These are phyloP conservation scores for Napeogenes sylphis DNA, from an alignment of 2,888 invertebrate genomes.

Conservation along the genomic window DNA sequence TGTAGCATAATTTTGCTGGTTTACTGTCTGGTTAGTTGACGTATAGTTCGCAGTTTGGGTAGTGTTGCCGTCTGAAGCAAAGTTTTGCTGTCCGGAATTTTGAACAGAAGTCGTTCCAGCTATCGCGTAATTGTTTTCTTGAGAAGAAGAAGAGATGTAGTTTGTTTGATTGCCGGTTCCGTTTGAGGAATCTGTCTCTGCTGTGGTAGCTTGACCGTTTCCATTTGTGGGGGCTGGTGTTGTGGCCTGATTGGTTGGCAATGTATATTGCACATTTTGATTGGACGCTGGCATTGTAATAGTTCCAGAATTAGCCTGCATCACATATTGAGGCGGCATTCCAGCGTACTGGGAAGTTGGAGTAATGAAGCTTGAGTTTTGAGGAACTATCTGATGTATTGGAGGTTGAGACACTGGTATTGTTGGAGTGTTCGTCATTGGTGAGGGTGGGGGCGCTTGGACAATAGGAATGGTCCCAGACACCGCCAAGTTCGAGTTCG, in stretches of 20 bases:
- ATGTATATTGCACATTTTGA: slow-evolving; percentile 57
- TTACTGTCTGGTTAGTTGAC: slow-evolving; percentile 46
- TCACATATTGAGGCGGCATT: slow-evolving; percentile 64
- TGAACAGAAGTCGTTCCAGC: slow-evolving; percentile 44
- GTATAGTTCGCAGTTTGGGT: slow-evolving; percentile 50
- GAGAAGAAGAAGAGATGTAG: slow-evolving; percentile 68
- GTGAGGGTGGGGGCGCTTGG: slow-evolving; percentile 59
- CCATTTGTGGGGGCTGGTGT: slow-evolving; percentile 48
- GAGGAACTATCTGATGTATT: slow-evolving; percentile 59
- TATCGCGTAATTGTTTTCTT: slow-evolving; percentile 56
- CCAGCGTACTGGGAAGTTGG: slow-evolving; percentile 62
- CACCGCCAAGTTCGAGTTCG: slow-evolving; percentile 51
- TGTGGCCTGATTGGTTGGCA: slow-evolving; percentile 49
- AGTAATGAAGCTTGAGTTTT: slow-evolving; percentile 55
- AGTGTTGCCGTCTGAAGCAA: slow-evolving; percentile 48
- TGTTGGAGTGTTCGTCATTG: slow-evolving; percentile 46
- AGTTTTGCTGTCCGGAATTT: slow-evolving; percentile 48
- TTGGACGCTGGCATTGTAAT: slow-evolving; percentile 54
- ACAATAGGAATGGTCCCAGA: slow-evolving; percentile 65
- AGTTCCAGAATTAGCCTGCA: slow-evolving; percentile 55
- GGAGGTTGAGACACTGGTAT: slow-evolving; percentile 54
- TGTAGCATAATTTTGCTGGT: slow-evolving; percentile 49
- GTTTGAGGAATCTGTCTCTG: slow-evolving; percentile 53
- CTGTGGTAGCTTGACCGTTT: slow-evolving; percentile 48
- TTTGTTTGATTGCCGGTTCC: slow-evolving; percentile 57